phyloP scores from a whole-genome alignment of 2,113 vertebrate genomes.

The Callipepla squamata region DNA sequence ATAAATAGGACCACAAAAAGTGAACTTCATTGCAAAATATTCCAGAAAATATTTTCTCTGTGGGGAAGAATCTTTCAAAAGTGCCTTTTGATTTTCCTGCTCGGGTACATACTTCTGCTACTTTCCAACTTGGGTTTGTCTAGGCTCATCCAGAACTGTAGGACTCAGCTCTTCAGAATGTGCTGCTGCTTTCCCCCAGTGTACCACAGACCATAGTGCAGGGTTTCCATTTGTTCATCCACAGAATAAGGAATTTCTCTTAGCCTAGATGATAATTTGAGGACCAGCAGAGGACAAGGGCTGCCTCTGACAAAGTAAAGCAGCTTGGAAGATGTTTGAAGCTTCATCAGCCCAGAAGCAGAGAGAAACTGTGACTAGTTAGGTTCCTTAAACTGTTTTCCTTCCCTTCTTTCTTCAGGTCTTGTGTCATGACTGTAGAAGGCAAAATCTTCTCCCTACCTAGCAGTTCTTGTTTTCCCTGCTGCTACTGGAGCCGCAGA shows the following conservation, averaged over 20 bases:
- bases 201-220: neutral
- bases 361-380: neutral
- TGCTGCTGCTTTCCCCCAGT: neutral
- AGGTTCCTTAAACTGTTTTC: neutral
- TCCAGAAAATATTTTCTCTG: constrained; percentile 9
- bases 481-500: neutral
- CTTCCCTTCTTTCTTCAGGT: neutral
- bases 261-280: neutral
- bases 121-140: neutral
- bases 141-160: neutral
- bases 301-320: neutral
- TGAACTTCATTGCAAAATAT: neutral
- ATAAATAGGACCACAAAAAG: constrained; percentile 79
- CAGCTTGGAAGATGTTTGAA: neutral
- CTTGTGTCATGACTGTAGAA: neutral
- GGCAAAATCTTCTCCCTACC: neutral
- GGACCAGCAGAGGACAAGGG: neutral
- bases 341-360: neutral
- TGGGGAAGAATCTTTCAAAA: neutral
- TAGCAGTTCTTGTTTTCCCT: neutral
- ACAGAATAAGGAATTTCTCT: neutral
- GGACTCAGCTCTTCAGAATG: neutral
- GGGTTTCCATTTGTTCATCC: neutral
- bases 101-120: neutral
- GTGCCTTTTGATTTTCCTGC: neutral